Percentiles rank a stretch among this genome's conserved stretches.
These are phyloP conservation scores for Drosophila subquinaria DNA, from an alignment of 2,888 invertebrate genomes.

Conservation along the genomic window DNA sequence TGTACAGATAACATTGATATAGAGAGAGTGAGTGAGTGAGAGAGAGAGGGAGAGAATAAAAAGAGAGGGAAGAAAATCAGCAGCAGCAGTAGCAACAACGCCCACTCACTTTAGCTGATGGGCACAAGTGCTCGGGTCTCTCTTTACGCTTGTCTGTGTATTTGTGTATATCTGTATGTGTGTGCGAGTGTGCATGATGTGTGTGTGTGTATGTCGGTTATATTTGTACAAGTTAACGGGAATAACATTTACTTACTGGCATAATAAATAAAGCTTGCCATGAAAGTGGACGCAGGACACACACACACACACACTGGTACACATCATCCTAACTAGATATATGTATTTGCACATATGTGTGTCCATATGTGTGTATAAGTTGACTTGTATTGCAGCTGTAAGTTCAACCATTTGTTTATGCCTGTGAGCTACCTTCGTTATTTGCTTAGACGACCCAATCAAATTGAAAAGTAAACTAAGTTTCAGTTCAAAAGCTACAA, in stretches of 20 bases:
- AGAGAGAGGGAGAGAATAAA: neutral
- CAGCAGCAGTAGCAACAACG: slow-evolving; percentile 32
- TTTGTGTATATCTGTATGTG: slow-evolving; percentile 9
- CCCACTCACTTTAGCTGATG: slow-evolving; percentile 49
- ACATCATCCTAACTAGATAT: neutral
- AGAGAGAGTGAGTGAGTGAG: neutral
- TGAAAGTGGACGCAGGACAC: slow-evolving; percentile 41
- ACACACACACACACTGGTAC: slow-evolving; percentile 8
- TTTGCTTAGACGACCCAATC: slow-evolving; percentile 75
- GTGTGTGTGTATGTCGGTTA: slow-evolving; percentile 21
- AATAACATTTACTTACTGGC: slow-evolving; percentile 78
- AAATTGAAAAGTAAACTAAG: slow-evolving; percentile 75
- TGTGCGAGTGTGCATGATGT: slow-evolving; percentile 13
- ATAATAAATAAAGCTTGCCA: slow-evolving; percentile 72
- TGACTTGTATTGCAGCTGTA: slow-evolving; percentile 36
- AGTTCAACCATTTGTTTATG: slow-evolving; percentile 70
- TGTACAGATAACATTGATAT: slow-evolving; percentile 4
- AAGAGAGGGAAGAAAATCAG: slow-evolving; percentile 16
- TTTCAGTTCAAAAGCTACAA: slow-evolving; percentile 55
- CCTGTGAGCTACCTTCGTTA: slow-evolving; percentile 61
- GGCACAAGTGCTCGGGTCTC: slow-evolving; percentile 21
- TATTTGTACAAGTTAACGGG: slow-evolving; percentile 75
- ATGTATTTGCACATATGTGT: neutral
- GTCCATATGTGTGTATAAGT: neutral
- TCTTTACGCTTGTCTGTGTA: slow-evolving; percentile 8